These are phyloP conservation scores for Andricus curvator DNA, from an alignment of 2,888 invertebrate species.

Conservation along the genomic window DNA sequence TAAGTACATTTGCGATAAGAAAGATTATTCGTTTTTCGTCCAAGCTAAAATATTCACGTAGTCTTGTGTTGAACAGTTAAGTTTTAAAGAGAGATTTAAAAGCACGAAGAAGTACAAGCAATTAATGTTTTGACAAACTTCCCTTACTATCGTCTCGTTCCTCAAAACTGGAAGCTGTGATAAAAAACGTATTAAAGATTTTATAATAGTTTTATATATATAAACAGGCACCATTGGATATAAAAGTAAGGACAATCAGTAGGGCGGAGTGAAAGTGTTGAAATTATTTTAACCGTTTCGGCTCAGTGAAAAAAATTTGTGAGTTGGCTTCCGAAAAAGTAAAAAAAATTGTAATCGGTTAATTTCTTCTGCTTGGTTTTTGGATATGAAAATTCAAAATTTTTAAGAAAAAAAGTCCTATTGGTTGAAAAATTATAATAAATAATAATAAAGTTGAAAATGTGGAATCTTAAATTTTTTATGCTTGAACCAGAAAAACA, in stretches of 20 bases:
- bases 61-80: not conserved
- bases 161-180: slow-evolving; percentile 11
- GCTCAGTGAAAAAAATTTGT: too few relatives aligned
- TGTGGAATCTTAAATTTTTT: too few relatives aligned
- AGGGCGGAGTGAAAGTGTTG: too few relatives aligned
- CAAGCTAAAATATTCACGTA: not conserved
- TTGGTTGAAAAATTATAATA: too few relatives aligned
- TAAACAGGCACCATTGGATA: not conserved
- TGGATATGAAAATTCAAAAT: too few relatives aligned
- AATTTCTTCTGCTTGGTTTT: too few relatives aligned
- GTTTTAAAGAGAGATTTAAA: slow-evolving; percentile 6
- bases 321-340: too few relatives aligned
- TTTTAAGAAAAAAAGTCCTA: too few relatives aligned
- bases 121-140: not conserved
- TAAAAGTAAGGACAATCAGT: not conserved
- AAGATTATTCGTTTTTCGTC: slow-evolving; percentile 11
- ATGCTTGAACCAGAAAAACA: too few relatives aligned
- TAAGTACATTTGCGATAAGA: slow-evolving; percentile 44
- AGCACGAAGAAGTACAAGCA: slow-evolving; percentile 13
- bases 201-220: not conserved
- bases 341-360: too few relatives aligned
- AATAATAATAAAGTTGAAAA: too few relatives aligned
- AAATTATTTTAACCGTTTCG: too few relatives aligned
- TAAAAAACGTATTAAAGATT: not conserved
- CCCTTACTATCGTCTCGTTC: slow-evolving; percentile 36